A percentile compares a stretch with the other conserved stretches of the same genome.
Conservation (phyloP, 2,888 invertebrate genomes). For the Tipula lateralis region DNA sequence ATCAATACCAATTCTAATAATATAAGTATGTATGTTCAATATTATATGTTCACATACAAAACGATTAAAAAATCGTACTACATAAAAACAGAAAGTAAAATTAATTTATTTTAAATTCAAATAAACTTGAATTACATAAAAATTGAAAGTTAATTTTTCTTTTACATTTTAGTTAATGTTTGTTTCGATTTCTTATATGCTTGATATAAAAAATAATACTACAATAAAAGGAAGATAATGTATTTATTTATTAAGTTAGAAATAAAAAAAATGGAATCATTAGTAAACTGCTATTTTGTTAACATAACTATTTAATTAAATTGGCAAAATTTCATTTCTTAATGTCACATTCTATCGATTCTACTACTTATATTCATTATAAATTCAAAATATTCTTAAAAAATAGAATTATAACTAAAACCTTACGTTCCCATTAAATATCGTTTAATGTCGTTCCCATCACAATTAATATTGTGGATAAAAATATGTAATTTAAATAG, state of each 20-base stretch:
- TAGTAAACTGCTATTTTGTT: background rate
- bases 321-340: background rate
- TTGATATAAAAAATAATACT: background rate
- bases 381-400: too few relatives aligned
- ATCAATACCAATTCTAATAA: background rate
- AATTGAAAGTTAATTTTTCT: background rate
- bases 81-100: background rate
- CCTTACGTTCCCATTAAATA: too few relatives aligned
- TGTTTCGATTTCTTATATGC: background rate
- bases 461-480: too few relatives aligned
- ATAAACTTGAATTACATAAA: conserved; percentile 1
- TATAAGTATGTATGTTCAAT: background rate
- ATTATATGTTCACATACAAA: background rate
- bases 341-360: background rate
- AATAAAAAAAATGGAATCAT: background rate
- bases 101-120: background rate
- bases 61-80: background rate
- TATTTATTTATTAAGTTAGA: background rate
- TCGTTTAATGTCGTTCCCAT: too few relatives aligned
- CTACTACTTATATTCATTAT: too few relatives aligned
- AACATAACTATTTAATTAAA: background rate
- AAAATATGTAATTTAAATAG: too few relatives aligned
- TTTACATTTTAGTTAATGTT: background rate
- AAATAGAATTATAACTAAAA: too few relatives aligned
- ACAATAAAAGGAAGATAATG: conserved; percentile 7